Conservation (phyloP, 2,888 invertebrate species). For the Pristionchus japonicus region DNA sequence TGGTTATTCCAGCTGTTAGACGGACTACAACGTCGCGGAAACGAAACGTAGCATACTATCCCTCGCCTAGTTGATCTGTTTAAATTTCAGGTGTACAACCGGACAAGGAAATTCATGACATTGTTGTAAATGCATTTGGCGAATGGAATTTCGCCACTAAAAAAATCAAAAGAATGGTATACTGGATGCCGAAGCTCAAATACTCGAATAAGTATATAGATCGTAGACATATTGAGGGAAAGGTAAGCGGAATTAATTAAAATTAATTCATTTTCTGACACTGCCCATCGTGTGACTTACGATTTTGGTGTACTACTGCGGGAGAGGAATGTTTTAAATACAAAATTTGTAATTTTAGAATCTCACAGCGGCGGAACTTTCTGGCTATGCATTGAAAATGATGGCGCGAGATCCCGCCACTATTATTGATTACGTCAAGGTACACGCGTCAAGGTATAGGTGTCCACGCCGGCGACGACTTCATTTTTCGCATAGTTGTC, state of each 20-base stretch:
- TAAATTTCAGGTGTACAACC: slow-evolving; percentile 85
- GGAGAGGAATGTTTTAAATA: too few species aligned
- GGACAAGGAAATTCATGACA: slow-evolving; percentile 88
- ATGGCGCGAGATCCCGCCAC: slow-evolving; percentile 73
- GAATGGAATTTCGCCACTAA: slow-evolving; percentile 80
- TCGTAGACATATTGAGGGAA: slow-evolving; percentile 76
- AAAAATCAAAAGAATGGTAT: slow-evolving; percentile 79
- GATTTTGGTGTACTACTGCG: too few species aligned
- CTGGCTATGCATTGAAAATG: slow-evolving; percentile 70
- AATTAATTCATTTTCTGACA: too few species aligned
- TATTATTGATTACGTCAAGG: slow-evolving; percentile 61
- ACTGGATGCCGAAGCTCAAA: slow-evolving; percentile 90
- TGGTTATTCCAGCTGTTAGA: too few species aligned
- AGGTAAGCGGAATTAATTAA: too few species aligned
- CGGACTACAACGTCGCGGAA: too few species aligned
- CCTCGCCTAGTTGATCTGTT: slow-evolving; percentile 63
- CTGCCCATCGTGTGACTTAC: too few species aligned
- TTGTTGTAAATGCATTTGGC: slow-evolving; percentile 89
- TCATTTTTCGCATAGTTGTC: too few species aligned
- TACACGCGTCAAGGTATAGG: slow-evolving; percentile 47
- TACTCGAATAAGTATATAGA: slow-evolving; percentile 89
- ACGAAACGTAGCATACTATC: too few species aligned
- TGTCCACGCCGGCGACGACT: too few species aligned
- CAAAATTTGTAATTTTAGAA: slow-evolving; percentile 44
- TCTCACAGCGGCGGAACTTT: slow-evolving; percentile 64